Base-by-base conservation (phyloP, 1,140 invertebrate genomes). In the Drosophila grimshawi region DNA sequence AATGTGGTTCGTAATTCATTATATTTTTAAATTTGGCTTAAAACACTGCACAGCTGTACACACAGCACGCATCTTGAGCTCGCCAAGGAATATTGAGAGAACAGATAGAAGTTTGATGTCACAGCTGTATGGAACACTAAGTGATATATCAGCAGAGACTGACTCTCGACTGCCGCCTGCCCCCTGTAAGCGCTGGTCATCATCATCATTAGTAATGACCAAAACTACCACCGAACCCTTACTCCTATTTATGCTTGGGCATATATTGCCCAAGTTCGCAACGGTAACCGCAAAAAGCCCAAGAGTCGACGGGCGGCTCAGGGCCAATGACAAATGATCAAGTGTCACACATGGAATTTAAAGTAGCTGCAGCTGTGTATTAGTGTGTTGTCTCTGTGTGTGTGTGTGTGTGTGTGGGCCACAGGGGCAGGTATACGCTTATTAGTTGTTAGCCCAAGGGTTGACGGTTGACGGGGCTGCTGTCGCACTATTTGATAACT, bases 271-370 rank as follows among this genome's bases (percentile, higher is more conserved):
- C 57, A 60, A 57, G 65, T 62, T 74, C 57, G 71, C 65, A 74
- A 69, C 71, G 71, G 71, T 74, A 74, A 74, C 71, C 71, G 66
- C 72, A 70, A 75, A 75, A 75, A 67, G 74, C 66, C 77, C 81
- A 86, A 64, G 77, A 63, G 73, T 66, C 60, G 61, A 61, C 72
- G 53, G 55, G 37, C 61, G 61, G 68, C 67, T 76, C 73, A 61
- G 68, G 43, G 33, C 73, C 73, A 76, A 88, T 88, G 83, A 88
- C 83, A 88, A 88, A 88, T 88, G 83, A 88, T 88, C 83, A 88
- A 88, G 78, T 83, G 83, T 83, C 83, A 88, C 83, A 88, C 83
- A 88, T 88, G 85, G 83, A 88, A 88, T 88, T 88, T 88, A 88
- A 88, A 88, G 83, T 88, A 88, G 83, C 83, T 88, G 65, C 85